A percentile compares a stretch with the other conserved stretches of the same genome.
Evolutionary conservation across 2,888 invertebrate genomes (phyloP).

Genomic region (Eurytoma adleriae): DNA sequence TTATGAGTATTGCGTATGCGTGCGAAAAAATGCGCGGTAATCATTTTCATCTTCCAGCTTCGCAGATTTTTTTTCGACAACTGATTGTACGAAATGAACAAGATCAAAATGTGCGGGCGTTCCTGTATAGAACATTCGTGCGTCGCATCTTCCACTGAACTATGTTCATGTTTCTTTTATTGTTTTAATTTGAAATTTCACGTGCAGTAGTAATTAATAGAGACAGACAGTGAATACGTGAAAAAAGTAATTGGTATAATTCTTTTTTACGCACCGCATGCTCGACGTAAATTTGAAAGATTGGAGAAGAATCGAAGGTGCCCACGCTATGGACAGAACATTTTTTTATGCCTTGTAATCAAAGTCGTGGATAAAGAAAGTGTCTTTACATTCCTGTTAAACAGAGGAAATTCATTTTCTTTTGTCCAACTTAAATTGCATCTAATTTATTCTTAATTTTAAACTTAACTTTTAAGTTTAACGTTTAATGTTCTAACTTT

Average conservation of each 20-base stretch:
- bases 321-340: slow-evolving; percentile 24
- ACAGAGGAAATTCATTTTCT: background rate
- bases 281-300: slow-evolving; percentile 9
- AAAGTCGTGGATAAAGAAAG: background rate
- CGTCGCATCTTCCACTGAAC: slow-evolving; percentile 39
- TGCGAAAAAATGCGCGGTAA: slow-evolving; percentile 13
- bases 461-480: too few relatives aligned
- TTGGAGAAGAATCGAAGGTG: slow-evolving; percentile 12
- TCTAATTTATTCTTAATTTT: background rate
- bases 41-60: slow-evolving; percentile 41
- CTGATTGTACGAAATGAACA: slow-evolving; percentile 20
- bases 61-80: slow-evolving; percentile 25
- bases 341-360: background rate
- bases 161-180: slow-evolving; percentile 11
- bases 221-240: background rate
- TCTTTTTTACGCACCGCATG: background rate
- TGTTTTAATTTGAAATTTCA: slow-evolving; percentile 6
- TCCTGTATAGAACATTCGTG: slow-evolving; percentile 34
- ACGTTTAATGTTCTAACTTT: background rate
- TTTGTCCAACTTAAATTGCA: background rate
- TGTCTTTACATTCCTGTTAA: background rate
- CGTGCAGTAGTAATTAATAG: slow-evolving; percentile 6
- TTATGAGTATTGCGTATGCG: slow-evolving; percentile 10
- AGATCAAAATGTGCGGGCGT: slow-evolving; percentile 43
- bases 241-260: background rate